Conservation (phyloP, 2,888 invertebrate genomes). For the Drosophila kuntzei region DNA sequence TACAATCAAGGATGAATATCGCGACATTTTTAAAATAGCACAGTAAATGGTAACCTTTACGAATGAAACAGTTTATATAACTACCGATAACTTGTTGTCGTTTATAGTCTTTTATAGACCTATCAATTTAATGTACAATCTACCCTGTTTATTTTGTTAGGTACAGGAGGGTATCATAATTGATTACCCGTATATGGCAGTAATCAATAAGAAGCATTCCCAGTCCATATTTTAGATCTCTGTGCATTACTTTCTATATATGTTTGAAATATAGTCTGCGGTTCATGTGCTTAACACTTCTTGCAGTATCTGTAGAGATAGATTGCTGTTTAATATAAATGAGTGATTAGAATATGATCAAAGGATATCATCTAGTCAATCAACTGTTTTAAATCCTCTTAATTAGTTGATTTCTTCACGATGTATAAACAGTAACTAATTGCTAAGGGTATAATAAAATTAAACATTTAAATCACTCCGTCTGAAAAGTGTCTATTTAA, state of each 20-base stretch:
- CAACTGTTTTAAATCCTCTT: background rate
- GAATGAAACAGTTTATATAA: background rate
- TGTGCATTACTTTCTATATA: too few relatives aligned
- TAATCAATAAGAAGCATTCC: too few relatives aligned
- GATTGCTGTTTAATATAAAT: too few relatives aligned
- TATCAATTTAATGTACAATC: background rate
- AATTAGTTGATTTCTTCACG: background rate
- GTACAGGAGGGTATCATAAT: too few relatives aligned
- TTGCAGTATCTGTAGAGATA: background rate
- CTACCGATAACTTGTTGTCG: background rate
- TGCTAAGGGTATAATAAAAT: background rate
- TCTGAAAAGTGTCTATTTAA: background rate
- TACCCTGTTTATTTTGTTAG: too few relatives aligned
- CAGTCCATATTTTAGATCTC: too few relatives aligned
- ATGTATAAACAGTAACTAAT: background rate
- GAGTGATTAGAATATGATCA: background rate
- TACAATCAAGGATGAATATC: background rate
- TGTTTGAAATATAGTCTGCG: too few relatives aligned
- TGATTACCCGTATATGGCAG: too few relatives aligned
- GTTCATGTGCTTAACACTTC: background rate
- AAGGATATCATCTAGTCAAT: background rate
- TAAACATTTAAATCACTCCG: background rate
- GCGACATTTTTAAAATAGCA: conserved; percentile 9
- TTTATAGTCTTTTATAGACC: background rate
- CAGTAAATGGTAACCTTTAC: background rate